A percentile compares a stretch with the other conserved stretches of the same genome.
These are phyloP conservation scores for Remorina albescens DNA, from an alignment of 2,797 vertebrate species.

Conservation along the genomic window DNA sequence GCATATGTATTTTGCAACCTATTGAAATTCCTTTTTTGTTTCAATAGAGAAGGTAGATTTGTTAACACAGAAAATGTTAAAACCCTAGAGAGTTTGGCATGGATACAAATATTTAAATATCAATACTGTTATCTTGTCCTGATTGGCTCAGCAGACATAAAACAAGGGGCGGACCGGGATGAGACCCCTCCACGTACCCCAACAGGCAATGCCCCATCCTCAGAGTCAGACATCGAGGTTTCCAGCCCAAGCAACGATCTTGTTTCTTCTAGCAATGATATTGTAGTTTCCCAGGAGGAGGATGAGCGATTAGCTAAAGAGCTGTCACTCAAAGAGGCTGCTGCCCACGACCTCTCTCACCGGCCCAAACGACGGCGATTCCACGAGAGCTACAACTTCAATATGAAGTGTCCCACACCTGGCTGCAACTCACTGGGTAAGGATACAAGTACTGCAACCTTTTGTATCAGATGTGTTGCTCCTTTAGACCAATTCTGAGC, in stretches of 20 bases:
- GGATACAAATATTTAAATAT: neutral
- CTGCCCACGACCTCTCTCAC: conserved; percentile 94
- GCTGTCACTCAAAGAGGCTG: conserved; percentile 94
- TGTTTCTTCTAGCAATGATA: conserved; percentile 87
- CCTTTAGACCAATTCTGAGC: neutral
- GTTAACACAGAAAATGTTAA: neutral
- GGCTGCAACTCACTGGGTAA: conserved; percentile 96
- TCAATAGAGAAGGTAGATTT: neutral
- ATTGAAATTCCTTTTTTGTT: neutral
- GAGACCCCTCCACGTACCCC: conserved; percentile 96
- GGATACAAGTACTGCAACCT: neutral
- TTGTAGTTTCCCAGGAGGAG: conserved; percentile 87
- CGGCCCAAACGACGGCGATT: conserved; percentile 96
- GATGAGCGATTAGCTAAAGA: conserved; percentile 96
- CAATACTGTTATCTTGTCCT: conserved; percentile 1
- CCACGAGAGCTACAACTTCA: conserved; percentile 99
- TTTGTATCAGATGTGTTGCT: neutral
- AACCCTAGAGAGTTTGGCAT: neutral
- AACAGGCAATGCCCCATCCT: conserved; percentile 94
- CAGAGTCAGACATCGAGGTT: conserved; percentile 95
- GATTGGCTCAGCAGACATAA: conserved; percentile 84
- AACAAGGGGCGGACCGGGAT: conserved; percentile 89
- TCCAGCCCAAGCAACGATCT: conserved; percentile 89
- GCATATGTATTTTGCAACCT: conserved; percentile 13
- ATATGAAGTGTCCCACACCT: conserved; percentile 98